Evolutionary conservation across 1,140 invertebrate genomes (phyloP), one percentile per base, ranked within the genome.

Genomic region (Microvelia longipes): DNA sequence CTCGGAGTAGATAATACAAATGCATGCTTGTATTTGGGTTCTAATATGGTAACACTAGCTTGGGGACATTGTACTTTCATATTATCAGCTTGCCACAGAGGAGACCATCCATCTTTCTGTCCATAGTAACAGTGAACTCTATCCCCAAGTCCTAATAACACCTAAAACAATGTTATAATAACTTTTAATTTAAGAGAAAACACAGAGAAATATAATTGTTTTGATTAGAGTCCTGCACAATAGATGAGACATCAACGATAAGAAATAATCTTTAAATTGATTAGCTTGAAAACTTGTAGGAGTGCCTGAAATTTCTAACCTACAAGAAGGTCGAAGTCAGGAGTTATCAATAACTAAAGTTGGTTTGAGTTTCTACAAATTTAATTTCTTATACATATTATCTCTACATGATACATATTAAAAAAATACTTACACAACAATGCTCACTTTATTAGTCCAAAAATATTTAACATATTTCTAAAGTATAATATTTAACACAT

Each of bases 11-110:
- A 64, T 1, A 70, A 25, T 15, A 70, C 69, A 66, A 70, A 70
- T 35, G 69, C 63, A 66, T 70, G 69, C 28, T 50, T 69, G 24
- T 63, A 69, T 30, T 68, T 68, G 11, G 24, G n/a, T 14, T 64
- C 68, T 1, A 69, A n/a, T 24, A 69, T 30, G 19, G 15, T 29
- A 28, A 27, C 62, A 24, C 13, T 29, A 29, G 62, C 69, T 61
- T 66, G 26, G 1, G 69, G 69, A 60, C 62, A 61, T 50, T 66
- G 1, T 28, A 27, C 1, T 28, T 26, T 70, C 2, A 70, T 11
- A 28, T 70, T 24, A 50, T 66, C 27, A 15, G 29, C 66, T 28
- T 70, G 69, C 24, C 15, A 29, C n/a, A 70, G 13, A 27, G 69
- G 69, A 26, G 69, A 63, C 69, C 69, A 70, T 5, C 64, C 13